Conservation (phyloP, 2,797 vertebrate species). For the Sebastes wilsoni region DNA sequence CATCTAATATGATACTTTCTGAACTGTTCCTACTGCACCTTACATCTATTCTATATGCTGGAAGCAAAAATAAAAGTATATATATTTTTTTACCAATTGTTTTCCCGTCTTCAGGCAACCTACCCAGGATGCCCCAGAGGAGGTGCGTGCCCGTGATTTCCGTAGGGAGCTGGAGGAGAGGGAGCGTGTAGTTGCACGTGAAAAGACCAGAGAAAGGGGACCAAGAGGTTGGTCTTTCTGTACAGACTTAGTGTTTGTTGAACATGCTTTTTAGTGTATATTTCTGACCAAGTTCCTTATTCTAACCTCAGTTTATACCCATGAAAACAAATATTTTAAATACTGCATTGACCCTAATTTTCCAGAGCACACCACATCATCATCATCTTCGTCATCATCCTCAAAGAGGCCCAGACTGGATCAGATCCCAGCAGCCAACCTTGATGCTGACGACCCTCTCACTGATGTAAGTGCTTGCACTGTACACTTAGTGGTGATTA, state of each 20-base stretch:
- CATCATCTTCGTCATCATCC: constrained; percentile 90
- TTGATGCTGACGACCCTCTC: constrained; percentile 96
- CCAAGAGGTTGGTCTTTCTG: constrained; percentile 85
- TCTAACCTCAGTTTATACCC: neutral
- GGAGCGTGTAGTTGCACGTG: constrained; percentile 89
- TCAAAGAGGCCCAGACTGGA: constrained; percentile 97
- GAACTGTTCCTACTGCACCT: neutral
- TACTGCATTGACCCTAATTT: constrained; percentile 9
- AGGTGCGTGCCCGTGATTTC: constrained; percentile 96
- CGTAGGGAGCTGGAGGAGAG: constrained; percentile 96
- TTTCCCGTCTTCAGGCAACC: constrained; percentile 83
- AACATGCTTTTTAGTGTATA: neutral
- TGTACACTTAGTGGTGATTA: neutral
- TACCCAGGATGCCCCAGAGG: constrained; percentile 97
- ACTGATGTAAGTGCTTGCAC: constrained; percentile 87
- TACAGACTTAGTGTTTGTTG: neutral
- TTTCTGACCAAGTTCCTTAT: neutral
- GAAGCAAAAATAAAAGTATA: neutral
- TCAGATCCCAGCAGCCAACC: constrained; percentile 97
- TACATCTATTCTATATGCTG: neutral
- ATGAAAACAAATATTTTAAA: neutral
- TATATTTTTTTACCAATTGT: neutral
- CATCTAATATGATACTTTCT: neutral
- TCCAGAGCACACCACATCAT: constrained; percentile 94
- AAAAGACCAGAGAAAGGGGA: constrained; percentile 94